A percentile compares a stretch with the other conserved stretches of the same genome.
Conservation (phyloP, 2,113 vertebrate genomes). For the Ornithorhynchus anatinus region DNA sequence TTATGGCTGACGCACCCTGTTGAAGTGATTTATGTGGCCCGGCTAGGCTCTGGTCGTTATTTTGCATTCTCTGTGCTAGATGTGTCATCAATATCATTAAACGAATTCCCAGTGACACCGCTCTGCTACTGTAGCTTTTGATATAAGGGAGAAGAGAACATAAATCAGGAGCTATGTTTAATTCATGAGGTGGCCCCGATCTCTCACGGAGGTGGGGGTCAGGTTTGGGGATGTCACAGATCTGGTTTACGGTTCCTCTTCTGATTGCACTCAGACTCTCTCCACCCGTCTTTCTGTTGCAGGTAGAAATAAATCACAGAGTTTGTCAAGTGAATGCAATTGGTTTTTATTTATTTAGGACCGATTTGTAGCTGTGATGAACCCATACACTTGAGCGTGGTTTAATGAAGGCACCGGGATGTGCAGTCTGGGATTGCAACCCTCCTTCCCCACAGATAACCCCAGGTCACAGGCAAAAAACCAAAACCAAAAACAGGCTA, state of each 20-base stretch:
- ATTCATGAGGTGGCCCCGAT: conserved; percentile 75
- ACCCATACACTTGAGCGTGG: conserved; percentile 17
- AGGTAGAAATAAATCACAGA: conserved; percentile 60
- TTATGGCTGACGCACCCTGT: conserved; percentile 64
- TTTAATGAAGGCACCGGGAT: conserved; percentile 23
- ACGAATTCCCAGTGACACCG: conserved; percentile 74
- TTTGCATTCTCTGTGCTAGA: conserved; percentile 63
- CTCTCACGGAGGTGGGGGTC: conserved; percentile 68
- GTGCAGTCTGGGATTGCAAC: not conserved
- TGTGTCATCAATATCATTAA: conserved; percentile 75
- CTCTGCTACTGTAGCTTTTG: conserved; percentile 72
- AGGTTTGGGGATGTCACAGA: conserved; percentile 68
- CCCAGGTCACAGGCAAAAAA: too few species aligned
- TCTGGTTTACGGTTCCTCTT: conserved; percentile 72
- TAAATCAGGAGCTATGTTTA: conserved; percentile 81
- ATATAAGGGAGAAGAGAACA: conserved; percentile 69
- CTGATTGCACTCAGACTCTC: conserved; percentile 62
- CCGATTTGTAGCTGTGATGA: conserved; percentile 59
- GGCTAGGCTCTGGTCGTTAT: conserved; percentile 53
- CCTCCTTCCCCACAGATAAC: not conserved
- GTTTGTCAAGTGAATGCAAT: conserved; percentile 61
- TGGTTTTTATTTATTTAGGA: conserved; percentile 61
- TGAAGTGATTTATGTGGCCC: conserved; percentile 71
- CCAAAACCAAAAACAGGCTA: too few species aligned
- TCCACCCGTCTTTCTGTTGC: conserved; percentile 34